Base-by-base conservation (phyloP, 2,113 vertebrate genomes). In the Salvator merianae region DNA sequence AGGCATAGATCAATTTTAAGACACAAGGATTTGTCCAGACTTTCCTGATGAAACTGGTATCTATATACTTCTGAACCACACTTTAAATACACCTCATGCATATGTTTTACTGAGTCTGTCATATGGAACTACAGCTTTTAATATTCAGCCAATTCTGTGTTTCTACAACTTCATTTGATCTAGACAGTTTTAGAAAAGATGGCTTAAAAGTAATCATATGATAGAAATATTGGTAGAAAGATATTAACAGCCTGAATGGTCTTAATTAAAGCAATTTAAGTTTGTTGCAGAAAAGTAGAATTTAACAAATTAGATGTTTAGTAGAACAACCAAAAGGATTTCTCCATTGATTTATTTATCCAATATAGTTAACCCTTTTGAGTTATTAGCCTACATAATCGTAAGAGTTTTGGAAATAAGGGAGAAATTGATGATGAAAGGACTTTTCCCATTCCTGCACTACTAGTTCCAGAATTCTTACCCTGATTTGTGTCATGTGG, bases 281-380 rank as follows among this genome's bases (percentile, higher is more conserved):
- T 88, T 91, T 85, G 75, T 76, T 87, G 76, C 82, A 66, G 50
- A 78, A 50, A 82, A 43, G 53, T 22, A 53, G 72, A 38, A 83
- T 69, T 83, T 85, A 68, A 78, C 68, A 78, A 88, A 84, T 69
- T 43, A 74, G 75, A 85, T 34, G 28, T 16, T 78, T 53, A 84
- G 59, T 26, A 83, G 53, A 88, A 74, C 7, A 85, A 69, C 43
- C 84, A 78, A 84, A 73, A 53, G 32, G 30, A 47, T 91, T 34
- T 72, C 3, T 18, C 30, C 62, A 65, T 63, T 63, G 82, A 38
- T 22, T 13, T 13, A 70, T 36, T 40, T 50, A 13, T 81, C 87
- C 53, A 75, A 28, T 55, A 34, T 77, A 38, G 82, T 32, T 74
- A 88, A 78, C 3, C 66, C 30, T 77, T 77, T 82, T 43, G 47